Evolutionary conservation across 1,140 invertebrate genomes (phyloP), one percentile per base, ranked within the genome.

Genomic region (Tribolium castaneum): DNA sequence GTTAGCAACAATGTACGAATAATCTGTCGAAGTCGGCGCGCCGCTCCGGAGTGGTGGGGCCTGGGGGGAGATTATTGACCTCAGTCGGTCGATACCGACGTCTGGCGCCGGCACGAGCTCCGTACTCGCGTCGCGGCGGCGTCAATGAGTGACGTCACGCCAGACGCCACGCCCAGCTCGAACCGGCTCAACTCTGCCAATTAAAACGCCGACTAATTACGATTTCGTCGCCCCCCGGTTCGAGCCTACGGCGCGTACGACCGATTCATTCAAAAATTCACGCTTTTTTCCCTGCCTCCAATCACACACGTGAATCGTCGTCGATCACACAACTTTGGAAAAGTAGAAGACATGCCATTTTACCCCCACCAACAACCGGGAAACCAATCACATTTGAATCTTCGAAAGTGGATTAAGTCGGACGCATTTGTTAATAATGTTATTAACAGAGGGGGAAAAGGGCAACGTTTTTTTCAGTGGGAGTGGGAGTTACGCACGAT

Each of bases 51-150:
- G 59, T 76, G 25, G 70, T n/a, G 56, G 52, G 45, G 75, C 30
- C 52, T 52, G 79, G 73, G 77, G 59, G 66, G 73, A 39, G 83
- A 52, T 66, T 82, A 77, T 82, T 82, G 81, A 81, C 80, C 82
- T 78, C 79, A 78, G 73, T 51, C 76, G 83, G 79, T 85, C 84
- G 84, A 85, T 85, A 84, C 50, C 77, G 81, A 77, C 83, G 84
- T 85, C 84, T 85, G 81, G 80, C 83, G 81, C 77, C 78, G 78
- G 75, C 56, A 78, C 80, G 78, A 39, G 52, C 62, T 45, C 59
- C 80, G 77, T 79, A 80, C 59, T 76, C 62, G 76, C 80, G 80
- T 78, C 81, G 82, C 79, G 79, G 76, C 76, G 81, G 82, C 82
- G 81, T 82, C 82, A 80, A 79, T 81, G 80, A 79, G 79, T 84